A percentile compares a stretch with the other conserved stretches of the same genome.
Evolutionary conservation across 2,888 invertebrate genomes (phyloP).

Genomic region (Allygus modestus): DNA sequence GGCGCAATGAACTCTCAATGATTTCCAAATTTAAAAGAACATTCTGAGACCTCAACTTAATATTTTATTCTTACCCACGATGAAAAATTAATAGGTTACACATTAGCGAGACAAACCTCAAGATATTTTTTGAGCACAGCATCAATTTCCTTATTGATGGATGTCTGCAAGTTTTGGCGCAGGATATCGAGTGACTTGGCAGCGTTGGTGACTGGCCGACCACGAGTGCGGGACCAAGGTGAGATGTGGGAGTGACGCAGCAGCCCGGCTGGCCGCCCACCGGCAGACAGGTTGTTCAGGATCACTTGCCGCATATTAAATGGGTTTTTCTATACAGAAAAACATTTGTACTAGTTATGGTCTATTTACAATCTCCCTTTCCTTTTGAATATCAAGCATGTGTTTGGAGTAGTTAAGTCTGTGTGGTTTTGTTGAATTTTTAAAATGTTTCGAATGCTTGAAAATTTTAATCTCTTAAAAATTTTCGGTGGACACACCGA

Average conservation of each 20-base stretch:
- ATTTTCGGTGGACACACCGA: too few species aligned
- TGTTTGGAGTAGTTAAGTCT: not conserved
- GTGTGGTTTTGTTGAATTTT: too few species aligned
- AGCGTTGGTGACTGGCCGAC: constrained; percentile 79
- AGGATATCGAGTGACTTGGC: constrained; percentile 86
- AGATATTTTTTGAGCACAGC: constrained; percentile 87
- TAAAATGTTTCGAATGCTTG: too few species aligned
- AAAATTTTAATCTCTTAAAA: too few species aligned
- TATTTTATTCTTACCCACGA: too few species aligned
- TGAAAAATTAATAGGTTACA: too few species aligned
- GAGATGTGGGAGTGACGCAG: constrained; percentile 68
- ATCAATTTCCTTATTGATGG: constrained; percentile 88
- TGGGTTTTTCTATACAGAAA: constrained; percentile 76
- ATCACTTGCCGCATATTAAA: constrained; percentile 85
- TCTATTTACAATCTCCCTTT: constrained; percentile 57
- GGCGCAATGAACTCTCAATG: too few species aligned
- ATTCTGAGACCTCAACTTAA: too few species aligned
- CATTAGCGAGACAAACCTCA: constrained; percentile 77
- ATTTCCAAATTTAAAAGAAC: too few species aligned
- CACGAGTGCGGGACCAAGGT: constrained; percentile 74
- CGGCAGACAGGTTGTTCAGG: constrained; percentile 82
- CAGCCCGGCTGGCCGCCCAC: constrained; percentile 72
- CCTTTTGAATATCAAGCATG: not conserved
- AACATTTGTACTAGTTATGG: not conserved
- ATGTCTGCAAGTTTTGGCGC: constrained; percentile 85